Conservation (phyloP, 2,888 invertebrate genomes). For the Protonemura montana region DNA sequence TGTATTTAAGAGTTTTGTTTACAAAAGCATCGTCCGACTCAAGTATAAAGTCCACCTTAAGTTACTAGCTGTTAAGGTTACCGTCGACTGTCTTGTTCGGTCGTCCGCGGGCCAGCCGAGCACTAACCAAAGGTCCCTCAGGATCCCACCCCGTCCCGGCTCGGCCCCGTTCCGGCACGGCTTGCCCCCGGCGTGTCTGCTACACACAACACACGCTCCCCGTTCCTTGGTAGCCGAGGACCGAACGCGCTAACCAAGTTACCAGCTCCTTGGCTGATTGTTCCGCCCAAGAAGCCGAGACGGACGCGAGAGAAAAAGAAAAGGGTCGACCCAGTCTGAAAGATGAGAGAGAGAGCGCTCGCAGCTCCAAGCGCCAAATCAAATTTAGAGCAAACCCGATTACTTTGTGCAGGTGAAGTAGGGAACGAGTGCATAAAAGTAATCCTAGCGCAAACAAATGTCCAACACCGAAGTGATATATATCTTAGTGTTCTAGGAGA, state of each 20-base stretch:
- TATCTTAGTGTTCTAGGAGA: neutral
- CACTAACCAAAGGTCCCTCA: slow-evolving; percentile 35
- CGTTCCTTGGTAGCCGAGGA: neutral
- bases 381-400: slow-evolving; percentile 42
- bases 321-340: neutral
- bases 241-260: slow-evolving; percentile 46
- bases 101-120: neutral
- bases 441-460: slow-evolving; percentile 48
- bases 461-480: slow-evolving; percentile 14
- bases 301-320: slow-evolving; percentile 37
- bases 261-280: slow-evolving; percentile 46
- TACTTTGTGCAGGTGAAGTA: slow-evolving; percentile 30
- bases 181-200: neutral
- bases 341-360: slow-evolving; percentile 18
- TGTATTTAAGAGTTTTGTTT: slow-evolving; percentile 29
- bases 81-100: slow-evolving; percentile 7
- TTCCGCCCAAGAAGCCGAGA: slow-evolving; percentile 44
- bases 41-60: slow-evolving; percentile 23
- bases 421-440: slow-evolving; percentile 38
- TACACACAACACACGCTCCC: slow-evolving; percentile 24
- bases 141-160: neutral
- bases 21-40: slow-evolving; percentile 2
- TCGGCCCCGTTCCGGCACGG: neutral
- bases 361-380: slow-evolving; percentile 23
- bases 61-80: neutral